Conservation (phyloP, 2,113 vertebrate species). For the Corythoichthys intestinalis region DNA sequence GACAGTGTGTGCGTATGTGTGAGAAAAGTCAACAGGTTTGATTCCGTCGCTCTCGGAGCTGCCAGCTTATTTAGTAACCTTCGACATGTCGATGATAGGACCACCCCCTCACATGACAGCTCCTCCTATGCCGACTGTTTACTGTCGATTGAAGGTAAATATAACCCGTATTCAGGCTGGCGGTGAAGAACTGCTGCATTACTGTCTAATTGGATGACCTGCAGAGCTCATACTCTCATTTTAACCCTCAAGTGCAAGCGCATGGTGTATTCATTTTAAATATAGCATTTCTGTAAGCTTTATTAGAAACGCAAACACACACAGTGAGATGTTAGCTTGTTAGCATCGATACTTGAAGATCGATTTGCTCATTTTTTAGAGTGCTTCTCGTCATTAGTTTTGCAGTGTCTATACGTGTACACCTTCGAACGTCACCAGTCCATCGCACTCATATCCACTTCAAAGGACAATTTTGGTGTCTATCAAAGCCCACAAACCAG, state of each 20-base stretch:
- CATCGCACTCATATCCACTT: no score
- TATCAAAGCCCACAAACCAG: no score
- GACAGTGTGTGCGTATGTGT: constrained; percentile 12
- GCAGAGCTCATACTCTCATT: constrained; percentile 13
- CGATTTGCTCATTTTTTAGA: neutral
- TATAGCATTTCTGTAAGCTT: constrained; percentile 5
- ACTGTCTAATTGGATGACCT: constrained; percentile 16
- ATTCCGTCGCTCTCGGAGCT: constrained; percentile 49
- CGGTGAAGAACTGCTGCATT: neutral
- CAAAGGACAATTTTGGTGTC: no score
- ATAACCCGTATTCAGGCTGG: neutral
- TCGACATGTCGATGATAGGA: constrained; percentile 47
- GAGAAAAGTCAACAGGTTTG: constrained; percentile 53
- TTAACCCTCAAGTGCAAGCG: constrained; percentile 8
- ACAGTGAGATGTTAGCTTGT: neutral
- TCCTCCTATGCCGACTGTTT: constrained; percentile 35
- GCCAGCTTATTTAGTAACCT: constrained; percentile 50
- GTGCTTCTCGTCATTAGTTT: no score
- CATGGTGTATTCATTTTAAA: constrained; percentile 8
- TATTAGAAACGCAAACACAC: constrained; percentile 20
- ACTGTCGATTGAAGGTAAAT: constrained; percentile 28
- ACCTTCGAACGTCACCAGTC: no score
- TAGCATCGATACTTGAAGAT: neutral
- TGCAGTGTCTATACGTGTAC: no score
- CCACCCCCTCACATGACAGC: constrained; percentile 32